Base-by-base conservation (phyloP, 2,797 vertebrate species). In the Pangasius djambal region DNA sequence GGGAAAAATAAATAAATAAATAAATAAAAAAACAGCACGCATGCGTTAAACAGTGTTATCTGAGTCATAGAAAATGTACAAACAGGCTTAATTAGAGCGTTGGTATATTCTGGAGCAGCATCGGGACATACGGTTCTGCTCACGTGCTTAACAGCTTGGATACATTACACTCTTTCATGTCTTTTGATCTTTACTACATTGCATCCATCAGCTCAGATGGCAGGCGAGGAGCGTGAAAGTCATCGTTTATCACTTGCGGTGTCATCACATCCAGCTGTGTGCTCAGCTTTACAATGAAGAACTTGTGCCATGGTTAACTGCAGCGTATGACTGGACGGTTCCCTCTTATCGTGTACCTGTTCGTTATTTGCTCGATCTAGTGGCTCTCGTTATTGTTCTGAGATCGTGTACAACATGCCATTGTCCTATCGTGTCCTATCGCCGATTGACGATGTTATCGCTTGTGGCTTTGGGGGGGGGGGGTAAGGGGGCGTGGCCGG, bases 11-110 rank as follows among this genome's bases (percentile, higher is more conserved):
- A 40, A 4, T 3, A 40, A 40, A 3, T 4, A 4, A 40, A 40
- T 4, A 40, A 40, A 4, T 0, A 40, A 40, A 88, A 40, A 83
- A 61, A 77, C 91, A 84, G 7, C 25, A 34, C 52, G 18, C 2
- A 20, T 3, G 78, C 59, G 74, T 81, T 37, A 28, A 84, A 89
- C 88, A 59, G 83, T 92, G 63, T 50, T 57, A 79, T 78, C 55
- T 10, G 91, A 94, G 95, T 92, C 92, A 94, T 94, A 93, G 25
- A 15, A 2, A 48, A 86, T 75, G 90, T 88, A 88, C 37, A 16
- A 86, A 94, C 79, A 87, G 70, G 52, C 15, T 81, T 40, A 59
- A 77, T 84, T 88, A 34, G n/a, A 75, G 16, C 37, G 25, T 22
- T 34, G 63, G 34, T 25, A 52, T 40, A 13, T 37, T 28, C 57